Base-by-base conservation (phyloP, 2,797 vertebrate species). In the Babyrousa celebensis region DNA sequence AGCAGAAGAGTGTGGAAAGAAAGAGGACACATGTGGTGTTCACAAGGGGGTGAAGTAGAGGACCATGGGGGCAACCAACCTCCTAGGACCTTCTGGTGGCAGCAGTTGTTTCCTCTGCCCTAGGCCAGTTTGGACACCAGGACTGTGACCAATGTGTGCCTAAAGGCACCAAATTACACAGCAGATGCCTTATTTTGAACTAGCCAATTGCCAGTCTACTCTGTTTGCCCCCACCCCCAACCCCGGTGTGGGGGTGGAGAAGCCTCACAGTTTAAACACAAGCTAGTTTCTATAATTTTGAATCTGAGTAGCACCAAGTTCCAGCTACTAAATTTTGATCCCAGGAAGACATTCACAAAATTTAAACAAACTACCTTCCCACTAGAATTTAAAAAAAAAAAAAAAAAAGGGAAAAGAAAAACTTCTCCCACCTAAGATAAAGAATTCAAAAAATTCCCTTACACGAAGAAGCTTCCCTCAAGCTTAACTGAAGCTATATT, bases 301-400 rank as follows among this genome's bases (percentile, higher is more conserved):
- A 93, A 94, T 96, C 97, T 83, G 92, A 98, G 95, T 96, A 97
- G 97, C 97, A 96, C 93, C 93, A 94, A 83, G 52, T 74, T 97
- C 68, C 74, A 95, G 71, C 98, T 91, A 94, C 23, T 0, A 93
- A 48, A 79, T 96, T 17, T 72, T 96, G 72, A 97, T 80, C 80
- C 78, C 79, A 95, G 89, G 92, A 97, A 85, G 84, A 98, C 84
- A 58, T n/a, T 90, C 96, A 97, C 60, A 97, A 88, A 95, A 94
- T 97, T 94, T 97, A 97, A 96, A 94, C 92, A 95, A 96, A 96
- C 75, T 92, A 85, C 65, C 95, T 96, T 72, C 92, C 72, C 89
- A 54, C 65, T 86, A 65, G 65, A 89, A 27, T 94, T 56, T 78
- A 32, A 7, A 95, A 98, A 98, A 92, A 95, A 78, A 95, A 88